Conservation (phyloP, 2,113 vertebrate genomes). For the Melanostigma gelatinosum region DNA sequence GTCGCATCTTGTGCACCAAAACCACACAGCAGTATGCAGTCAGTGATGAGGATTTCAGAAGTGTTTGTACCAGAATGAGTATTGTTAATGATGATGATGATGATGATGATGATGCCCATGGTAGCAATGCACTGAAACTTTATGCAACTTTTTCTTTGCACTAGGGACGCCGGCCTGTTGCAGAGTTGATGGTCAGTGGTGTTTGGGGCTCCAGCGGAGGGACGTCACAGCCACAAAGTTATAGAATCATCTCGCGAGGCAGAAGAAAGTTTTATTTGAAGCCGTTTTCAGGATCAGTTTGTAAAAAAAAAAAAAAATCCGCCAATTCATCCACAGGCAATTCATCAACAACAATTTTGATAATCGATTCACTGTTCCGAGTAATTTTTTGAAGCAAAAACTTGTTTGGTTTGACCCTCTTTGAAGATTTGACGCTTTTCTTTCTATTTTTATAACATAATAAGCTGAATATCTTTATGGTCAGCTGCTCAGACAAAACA, state of each 20-base stretch:
- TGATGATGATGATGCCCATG: slow-evolving; percentile 38
- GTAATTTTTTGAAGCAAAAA: neutral
- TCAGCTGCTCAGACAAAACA: neutral
- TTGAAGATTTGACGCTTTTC: neutral
- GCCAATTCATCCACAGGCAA: neutral
- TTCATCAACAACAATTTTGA: neutral
- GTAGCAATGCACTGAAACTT: slow-evolving; percentile 60
- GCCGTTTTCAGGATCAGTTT: neutral
- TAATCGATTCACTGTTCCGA: neutral
- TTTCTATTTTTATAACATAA: neutral
- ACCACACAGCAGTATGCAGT: slow-evolving; percentile 60
- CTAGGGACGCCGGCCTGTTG: slow-evolving; percentile 61
- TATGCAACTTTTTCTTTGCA: slow-evolving; percentile 80
- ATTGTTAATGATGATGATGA: slow-evolving; percentile 16
- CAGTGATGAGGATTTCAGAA: neutral
- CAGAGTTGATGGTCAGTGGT: slow-evolving; percentile 63
- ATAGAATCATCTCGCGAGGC: neutral
- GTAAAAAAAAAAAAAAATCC: neutral
- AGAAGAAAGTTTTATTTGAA: neutral
- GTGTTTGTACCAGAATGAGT: slow-evolving; percentile 31
- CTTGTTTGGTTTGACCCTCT: neutral
- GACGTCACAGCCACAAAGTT: neutral
- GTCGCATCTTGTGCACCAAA: slow-evolving; percentile 54
- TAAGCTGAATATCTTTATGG: neutral
- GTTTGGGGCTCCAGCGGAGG: slow-evolving; percentile 32